These are phyloP conservation scores for Danaus plexippus DNA, from an alignment of 1,140 invertebrate genomes.

Conservation along the genomic window DNA sequence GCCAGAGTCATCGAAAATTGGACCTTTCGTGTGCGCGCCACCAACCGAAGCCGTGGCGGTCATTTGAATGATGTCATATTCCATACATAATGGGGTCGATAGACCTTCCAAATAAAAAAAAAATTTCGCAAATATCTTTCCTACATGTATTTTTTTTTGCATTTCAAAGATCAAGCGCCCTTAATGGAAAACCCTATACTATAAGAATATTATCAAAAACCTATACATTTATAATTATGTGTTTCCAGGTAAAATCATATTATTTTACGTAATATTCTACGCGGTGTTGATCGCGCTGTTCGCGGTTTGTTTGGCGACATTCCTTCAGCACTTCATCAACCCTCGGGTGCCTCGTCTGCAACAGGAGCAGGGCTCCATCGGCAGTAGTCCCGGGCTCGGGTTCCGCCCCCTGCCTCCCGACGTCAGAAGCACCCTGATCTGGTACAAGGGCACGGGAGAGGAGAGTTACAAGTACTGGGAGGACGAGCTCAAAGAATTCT, in stretches of 20 bases:
- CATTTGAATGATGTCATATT: too few species aligned
- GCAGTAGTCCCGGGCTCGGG: conserved; percentile 88
- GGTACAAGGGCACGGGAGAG: conserved; percentile 85
- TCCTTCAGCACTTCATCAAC: conserved; percentile 77
- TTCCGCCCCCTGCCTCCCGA: conserved; percentile 89
- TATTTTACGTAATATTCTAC: conserved; percentile 94
- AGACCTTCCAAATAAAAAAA: too few species aligned
- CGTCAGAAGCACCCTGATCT: conserved; percentile 93
- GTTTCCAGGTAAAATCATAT: conserved; percentile 78
- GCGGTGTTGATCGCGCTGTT: conserved; percentile 82
- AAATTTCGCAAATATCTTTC: too few species aligned
- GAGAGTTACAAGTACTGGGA: conserved; percentile 86
- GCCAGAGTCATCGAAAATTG: too few species aligned
- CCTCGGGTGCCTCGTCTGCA: conserved; percentile 78
- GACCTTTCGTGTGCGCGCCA: too few species aligned
- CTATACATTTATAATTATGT: too few species aligned
- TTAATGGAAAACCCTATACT: too few species aligned
- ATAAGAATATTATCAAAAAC: too few species aligned
- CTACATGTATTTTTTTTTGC: too few species aligned
- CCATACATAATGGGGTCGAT: too few species aligned
- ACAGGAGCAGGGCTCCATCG: conserved; percentile 79
- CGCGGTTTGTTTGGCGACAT: conserved; percentile 85
- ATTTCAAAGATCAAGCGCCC: too few species aligned
- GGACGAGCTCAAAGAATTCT: conserved; percentile 79
- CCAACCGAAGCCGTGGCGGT: too few species aligned